Evolutionary conservation across 1,140 invertebrate genomes (phyloP).

Genomic region (Bilobella aurantiaca): DNA sequence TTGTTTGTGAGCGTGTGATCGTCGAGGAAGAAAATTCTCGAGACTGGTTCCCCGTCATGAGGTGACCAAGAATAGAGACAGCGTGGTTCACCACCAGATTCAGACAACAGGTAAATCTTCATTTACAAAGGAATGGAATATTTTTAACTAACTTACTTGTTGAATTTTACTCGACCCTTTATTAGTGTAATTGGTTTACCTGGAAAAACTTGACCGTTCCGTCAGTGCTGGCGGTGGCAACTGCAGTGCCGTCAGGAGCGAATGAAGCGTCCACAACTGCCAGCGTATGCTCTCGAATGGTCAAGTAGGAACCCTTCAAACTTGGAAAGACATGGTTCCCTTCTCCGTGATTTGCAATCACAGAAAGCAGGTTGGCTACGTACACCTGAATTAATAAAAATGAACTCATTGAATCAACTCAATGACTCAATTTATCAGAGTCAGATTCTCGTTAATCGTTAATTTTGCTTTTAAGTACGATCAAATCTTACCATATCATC

Average conservation of each 20-base stretch:
- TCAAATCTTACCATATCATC: slow-evolving; percentile 52
- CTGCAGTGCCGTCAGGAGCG: slow-evolving; percentile 82
- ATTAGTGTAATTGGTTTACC: too few species aligned
- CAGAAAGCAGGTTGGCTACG: slow-evolving; percentile 51
- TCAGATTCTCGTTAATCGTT: neutral
- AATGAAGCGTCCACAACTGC: slow-evolving; percentile 77
- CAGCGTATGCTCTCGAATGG: slow-evolving; percentile 47
- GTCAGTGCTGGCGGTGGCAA: slow-evolving; percentile 76
- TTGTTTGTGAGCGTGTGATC: slow-evolving; percentile 70
- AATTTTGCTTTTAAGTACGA: neutral
- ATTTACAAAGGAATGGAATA: neutral
- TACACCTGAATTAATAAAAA: slow-evolving; percentile 47
- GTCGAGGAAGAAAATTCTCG: slow-evolving; percentile 80
- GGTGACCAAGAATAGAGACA: slow-evolving; percentile 63
- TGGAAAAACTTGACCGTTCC: slow-evolving; percentile 87
- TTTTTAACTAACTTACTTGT: too few species aligned
- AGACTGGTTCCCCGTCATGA: slow-evolving; percentile 71
- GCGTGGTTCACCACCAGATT: slow-evolving; percentile 38
- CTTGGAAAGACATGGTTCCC: slow-evolving; percentile 43
- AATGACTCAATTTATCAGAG: too few species aligned
- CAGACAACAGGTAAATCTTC: neutral
- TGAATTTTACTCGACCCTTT: too few species aligned
- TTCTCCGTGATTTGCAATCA: slow-evolving; percentile 44
- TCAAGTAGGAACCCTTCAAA: slow-evolving; percentile 50
- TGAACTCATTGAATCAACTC: neutral